Percentiles rank a stretch among this genome's conserved stretches.
Evolutionary conservation across 2,888 invertebrate genomes (phyloP).

Genomic region (Catocala fraxini): DNA sequence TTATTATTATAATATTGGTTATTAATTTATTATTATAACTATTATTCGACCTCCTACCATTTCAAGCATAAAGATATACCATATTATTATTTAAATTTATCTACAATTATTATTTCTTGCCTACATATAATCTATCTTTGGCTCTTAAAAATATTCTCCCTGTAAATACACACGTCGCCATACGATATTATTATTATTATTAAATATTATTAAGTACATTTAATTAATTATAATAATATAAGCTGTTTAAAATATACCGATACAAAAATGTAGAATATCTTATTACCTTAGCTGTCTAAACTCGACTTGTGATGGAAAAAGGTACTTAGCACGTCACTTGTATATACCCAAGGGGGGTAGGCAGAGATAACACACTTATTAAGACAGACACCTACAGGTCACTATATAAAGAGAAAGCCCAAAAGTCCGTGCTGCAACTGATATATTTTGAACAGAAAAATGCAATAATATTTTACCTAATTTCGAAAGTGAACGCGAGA

Average conservation of each 20-base stretch:
- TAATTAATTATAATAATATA: conserved; percentile 9
- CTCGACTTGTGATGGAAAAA: neutral
- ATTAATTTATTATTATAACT: no score
- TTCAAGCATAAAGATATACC: conserved; percentile 2
- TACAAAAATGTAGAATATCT: conserved; percentile 40
- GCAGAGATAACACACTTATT: no score
- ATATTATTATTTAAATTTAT: neutral
- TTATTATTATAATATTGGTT: no score
- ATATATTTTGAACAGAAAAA: no score
- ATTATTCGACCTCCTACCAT: neutral
- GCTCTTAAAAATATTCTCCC: conserved; percentile 56
- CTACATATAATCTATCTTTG: conserved; percentile 47
- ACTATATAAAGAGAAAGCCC: no score
- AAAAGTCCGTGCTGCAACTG: no score
- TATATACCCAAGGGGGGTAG: no score
- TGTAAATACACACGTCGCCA: conserved; percentile 48
- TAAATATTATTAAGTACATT: neutral
- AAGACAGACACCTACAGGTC: no score
- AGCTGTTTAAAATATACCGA: conserved; percentile 35
- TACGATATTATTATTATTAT: conserved; percentile 9
- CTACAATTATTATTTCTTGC: conserved; percentile 2
- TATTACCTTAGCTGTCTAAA: neutral
- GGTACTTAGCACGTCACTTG: neutral
- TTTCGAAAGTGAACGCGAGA: no score
- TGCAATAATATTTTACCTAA: no score